A percentile compares a stretch with the other conserved stretches of the same genome.
These are phyloP conservation scores for Paedocypris micromegethes DNA, from an alignment of 2,797 vertebrate species.

Conservation along the genomic window DNA sequence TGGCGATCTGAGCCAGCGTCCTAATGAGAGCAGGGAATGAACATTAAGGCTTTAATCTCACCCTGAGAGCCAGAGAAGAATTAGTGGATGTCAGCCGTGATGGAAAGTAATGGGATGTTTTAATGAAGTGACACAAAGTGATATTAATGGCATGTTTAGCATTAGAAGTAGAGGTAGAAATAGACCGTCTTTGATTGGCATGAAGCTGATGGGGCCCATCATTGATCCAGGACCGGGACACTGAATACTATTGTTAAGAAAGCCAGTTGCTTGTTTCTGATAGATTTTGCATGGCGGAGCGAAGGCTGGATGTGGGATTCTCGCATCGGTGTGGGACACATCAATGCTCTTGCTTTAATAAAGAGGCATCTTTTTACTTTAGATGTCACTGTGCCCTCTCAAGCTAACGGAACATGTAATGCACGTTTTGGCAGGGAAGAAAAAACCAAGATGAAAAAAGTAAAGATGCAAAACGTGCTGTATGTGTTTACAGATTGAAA, in stretches of 20 bases:
- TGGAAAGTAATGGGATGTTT: slow-evolving; percentile 60
- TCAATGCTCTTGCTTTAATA: neutral
- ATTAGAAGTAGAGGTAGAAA: slow-evolving; percentile 47
- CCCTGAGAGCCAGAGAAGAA: slow-evolving; percentile 50
- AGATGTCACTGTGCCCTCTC: neutral
- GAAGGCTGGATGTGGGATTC: slow-evolving; percentile 10
- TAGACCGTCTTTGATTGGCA: slow-evolving; percentile 35
- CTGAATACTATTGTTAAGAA: slow-evolving; percentile 24
- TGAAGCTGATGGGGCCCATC: slow-evolving; percentile 13
- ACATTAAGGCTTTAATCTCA: slow-evolving; percentile 59
- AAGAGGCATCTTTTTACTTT: neutral
- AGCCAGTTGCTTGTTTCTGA: slow-evolving; percentile 10
- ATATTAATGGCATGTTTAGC: slow-evolving; percentile 59
- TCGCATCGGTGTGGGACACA: neutral
- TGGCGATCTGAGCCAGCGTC: slow-evolving; percentile 57
- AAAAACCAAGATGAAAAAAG: neutral
- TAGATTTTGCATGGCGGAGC: slow-evolving; percentile 25
- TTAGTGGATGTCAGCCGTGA: slow-evolving; percentile 52
- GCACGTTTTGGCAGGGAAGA: neutral
- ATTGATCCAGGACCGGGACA: slow-evolving; percentile 7
- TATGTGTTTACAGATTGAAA: too few species aligned
- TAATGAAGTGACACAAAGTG: slow-evolving; percentile 64
- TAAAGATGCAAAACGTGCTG: too few species aligned
- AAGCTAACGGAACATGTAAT: neutral
- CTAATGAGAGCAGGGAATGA: slow-evolving; percentile 66